phyloP scores from a whole-genome alignment of 2,888 invertebrate genomes.

The Himalopsyche tibetana region DNA sequence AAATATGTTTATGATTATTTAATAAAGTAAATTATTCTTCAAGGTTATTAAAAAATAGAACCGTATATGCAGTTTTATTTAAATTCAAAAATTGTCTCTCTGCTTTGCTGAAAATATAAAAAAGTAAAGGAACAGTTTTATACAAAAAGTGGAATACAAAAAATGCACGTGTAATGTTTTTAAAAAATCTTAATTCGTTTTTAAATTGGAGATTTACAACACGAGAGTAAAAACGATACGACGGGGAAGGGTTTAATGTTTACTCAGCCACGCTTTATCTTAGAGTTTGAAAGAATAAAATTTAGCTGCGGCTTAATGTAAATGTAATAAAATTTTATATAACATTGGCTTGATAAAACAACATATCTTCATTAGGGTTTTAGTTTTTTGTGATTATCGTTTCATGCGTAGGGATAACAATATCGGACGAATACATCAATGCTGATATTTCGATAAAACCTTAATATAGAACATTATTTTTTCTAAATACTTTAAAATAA shows the following conservation, averaged over 20 bases:
- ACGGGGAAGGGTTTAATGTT: slow-evolving; percentile 47
- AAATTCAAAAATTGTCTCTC: not conserved
- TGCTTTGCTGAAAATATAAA: not conserved
- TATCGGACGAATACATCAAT: too few species aligned
- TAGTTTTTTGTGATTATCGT: not conserved
- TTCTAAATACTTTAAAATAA: too few species aligned
- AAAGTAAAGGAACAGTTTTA: not conserved
- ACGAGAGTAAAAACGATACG: slow-evolving; percentile 31
- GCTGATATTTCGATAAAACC: too few species aligned
- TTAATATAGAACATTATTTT: too few species aligned
- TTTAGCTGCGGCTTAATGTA: slow-evolving; percentile 41
- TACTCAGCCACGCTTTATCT: slow-evolving; percentile 46
- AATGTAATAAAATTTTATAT: slow-evolving; percentile 11
- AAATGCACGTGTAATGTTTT: not conserved
- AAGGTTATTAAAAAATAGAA: too few species aligned
- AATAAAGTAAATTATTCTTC: too few species aligned
- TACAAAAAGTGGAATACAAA: not conserved
- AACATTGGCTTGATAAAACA: not conserved
- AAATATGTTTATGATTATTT: too few species aligned
- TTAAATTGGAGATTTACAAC: slow-evolving; percentile 60
- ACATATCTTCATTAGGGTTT: not conserved
- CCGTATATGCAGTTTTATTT: not conserved
- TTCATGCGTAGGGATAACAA: not conserved
- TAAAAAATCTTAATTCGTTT: slow-evolving; percentile 57
- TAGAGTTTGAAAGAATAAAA: slow-evolving; percentile 48